phyloP scores from a whole-genome alignment of 2,888 invertebrate genomes.

The Byasa hedistus region DNA sequence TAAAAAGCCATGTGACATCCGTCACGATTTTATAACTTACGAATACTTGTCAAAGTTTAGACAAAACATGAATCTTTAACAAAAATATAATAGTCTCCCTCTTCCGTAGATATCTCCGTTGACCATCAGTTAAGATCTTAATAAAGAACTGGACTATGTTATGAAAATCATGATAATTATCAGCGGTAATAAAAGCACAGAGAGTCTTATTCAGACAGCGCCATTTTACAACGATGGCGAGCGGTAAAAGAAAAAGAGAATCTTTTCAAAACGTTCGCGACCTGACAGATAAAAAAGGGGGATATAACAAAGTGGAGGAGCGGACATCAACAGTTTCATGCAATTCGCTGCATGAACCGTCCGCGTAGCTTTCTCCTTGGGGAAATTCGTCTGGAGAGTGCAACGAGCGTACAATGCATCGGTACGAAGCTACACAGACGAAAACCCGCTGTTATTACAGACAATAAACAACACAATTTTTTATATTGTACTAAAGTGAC shows the following conservation, averaged over 20 bases:
- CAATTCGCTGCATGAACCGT: slow-evolving; percentile 25
- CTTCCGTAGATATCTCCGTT: too few species aligned
- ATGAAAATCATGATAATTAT: too few species aligned
- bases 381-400: slow-evolving; percentile 28
- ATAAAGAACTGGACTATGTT: too few species aligned
- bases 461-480: not conserved
- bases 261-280: slow-evolving; percentile 12
- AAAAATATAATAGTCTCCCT: too few species aligned
- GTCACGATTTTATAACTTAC: too few species aligned
- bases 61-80: too few species aligned
- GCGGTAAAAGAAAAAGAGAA: slow-evolving; percentile 13
- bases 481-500: too few species aligned
- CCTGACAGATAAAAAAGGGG: slow-evolving; percentile 5
- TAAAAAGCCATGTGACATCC: too few species aligned
- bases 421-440: slow-evolving; percentile 4
- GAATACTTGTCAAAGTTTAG: too few species aligned
- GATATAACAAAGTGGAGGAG: slow-evolving; percentile 11
- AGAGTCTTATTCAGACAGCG: not conserved
- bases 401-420: slow-evolving; percentile 19
- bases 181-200: not conserved
- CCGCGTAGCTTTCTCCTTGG: slow-evolving; percentile 20
- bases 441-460: not conserved
- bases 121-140: too few species aligned
- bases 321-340: slow-evolving; percentile 27
- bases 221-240: slow-evolving; percentile 8